Evolutionary conservation across 2,888 invertebrate species (phyloP).

Genomic region (Poecilus cupreus): DNA sequence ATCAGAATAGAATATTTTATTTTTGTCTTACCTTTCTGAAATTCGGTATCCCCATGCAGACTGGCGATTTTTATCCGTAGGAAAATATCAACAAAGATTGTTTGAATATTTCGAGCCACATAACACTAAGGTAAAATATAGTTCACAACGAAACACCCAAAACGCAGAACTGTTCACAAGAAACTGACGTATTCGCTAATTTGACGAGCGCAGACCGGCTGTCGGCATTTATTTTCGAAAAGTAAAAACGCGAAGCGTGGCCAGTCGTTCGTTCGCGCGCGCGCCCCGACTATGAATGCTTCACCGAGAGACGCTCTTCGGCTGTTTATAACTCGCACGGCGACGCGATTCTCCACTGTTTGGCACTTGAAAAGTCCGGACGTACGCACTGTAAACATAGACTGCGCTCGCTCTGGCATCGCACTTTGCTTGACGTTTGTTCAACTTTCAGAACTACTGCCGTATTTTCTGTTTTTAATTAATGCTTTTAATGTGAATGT

Average conservation of each 20-base stretch:
- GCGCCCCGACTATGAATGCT: slow-evolving; percentile 44
- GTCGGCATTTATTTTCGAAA: slow-evolving; percentile 46
- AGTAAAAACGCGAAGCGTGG: background rate
- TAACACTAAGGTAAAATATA: slow-evolving; percentile 45
- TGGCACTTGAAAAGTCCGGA: slow-evolving; percentile 51
- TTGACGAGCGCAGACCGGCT: slow-evolving; percentile 17
- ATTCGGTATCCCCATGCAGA: slow-evolving; percentile 56
- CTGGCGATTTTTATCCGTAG: slow-evolving; percentile 44
- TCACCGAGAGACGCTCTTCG: slow-evolving; percentile 40
- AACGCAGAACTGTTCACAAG: background rate
- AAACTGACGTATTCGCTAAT: background rate
- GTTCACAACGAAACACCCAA: slow-evolving; percentile 1
- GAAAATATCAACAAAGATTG: slow-evolving; percentile 46
- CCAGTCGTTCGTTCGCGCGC: slow-evolving; percentile 30
- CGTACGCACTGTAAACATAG: slow-evolving; percentile 42
- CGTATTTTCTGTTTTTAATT: slow-evolving; percentile 4
- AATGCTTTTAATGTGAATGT: slow-evolving; percentile 4
- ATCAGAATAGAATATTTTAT: background rate
- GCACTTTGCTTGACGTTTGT: background rate
- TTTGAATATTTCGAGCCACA: slow-evolving; percentile 37
- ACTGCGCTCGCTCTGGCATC: background rate
- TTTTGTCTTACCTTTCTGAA: slow-evolving; percentile 44
- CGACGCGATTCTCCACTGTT: slow-evolving; percentile 13
- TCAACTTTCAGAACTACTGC: background rate
- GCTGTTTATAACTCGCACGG: slow-evolving; percentile 56